Conservation (phyloP, 2,113 vertebrate genomes). For the Uropsilus gracilis region DNA sequence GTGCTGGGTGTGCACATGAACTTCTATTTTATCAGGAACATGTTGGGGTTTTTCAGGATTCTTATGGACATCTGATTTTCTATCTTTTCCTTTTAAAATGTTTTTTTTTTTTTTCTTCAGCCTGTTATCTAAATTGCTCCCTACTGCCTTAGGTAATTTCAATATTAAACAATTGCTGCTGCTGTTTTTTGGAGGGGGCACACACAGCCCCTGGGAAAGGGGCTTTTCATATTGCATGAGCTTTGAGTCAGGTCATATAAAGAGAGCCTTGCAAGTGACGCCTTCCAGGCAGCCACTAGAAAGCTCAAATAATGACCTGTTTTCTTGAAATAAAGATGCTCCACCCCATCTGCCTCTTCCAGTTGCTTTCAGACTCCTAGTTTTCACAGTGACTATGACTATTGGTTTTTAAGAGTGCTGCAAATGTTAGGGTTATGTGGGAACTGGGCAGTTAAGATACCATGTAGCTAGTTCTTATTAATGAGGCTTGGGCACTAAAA, state of each 20-base stretch:
- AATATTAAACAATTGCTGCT: not conserved
- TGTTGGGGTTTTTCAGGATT: not conserved
- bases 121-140: not conserved
- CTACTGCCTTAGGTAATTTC: not conserved
- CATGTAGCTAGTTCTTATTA: not conserved
- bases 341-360: not conserved
- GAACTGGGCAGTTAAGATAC: not conserved
- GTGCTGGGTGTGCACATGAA: not conserved
- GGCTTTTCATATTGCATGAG: not conserved
- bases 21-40: not conserved
- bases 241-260: not conserved
- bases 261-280: not conserved
- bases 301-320: not conserved
- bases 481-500: not conserved
- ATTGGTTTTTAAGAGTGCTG: not conserved
- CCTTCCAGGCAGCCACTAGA: not conserved
- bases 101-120: no score
- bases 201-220: not conserved
- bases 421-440: not conserved
- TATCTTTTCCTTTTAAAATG: conserved; percentile 19
- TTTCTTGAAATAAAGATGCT: not conserved
- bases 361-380: not conserved
- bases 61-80: not conserved
- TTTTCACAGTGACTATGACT: not conserved
- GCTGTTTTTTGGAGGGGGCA: not conserved